Evolutionary conservation across 2,797 vertebrate species (phyloP), one percentile per base, ranked within the genome.

Genomic region (Neomorphus geoffroyi): DNA sequence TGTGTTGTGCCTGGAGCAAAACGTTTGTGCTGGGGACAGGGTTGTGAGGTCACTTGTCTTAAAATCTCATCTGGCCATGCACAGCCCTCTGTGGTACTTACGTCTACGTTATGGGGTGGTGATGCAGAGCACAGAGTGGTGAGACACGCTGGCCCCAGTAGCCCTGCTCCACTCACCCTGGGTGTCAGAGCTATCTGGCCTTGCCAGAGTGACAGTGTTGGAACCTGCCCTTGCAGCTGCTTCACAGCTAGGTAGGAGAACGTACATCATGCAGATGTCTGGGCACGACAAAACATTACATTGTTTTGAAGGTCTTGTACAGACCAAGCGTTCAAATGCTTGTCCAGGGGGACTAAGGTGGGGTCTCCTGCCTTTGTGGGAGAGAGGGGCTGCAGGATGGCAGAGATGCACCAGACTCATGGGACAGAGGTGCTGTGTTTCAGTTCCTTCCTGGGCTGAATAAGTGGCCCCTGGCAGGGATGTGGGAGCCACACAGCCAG

Each of bases 401-500:
- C 13, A 45, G 74, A 45, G 24, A 22, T 16, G 18, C 28, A 28
- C 6, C 46, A 24, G 26, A 10, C 19, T 67, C 1, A 0, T n/a
- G 24, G 33, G 18, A 16, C n/a, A 70, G 60, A 51, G 30, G 26
- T 64, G 5, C 51, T 1, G 5, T 14, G 53, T 32, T 80, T 54
- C 1, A 1, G 27, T 19, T 70, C 28, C 80, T 10, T 72, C 30
- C 15, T 54, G 2, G 2, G 11, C 24, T 41, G 28, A 33, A 24
- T 6, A 37, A 75, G 51, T 13, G 51, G n/a, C 66, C n/a, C 32
- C 43, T 1, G 4, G 18, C 10, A 43, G 84, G 56, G 18, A n/a
- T 4, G 11, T 11, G 50, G 46, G 41, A 79, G 46, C 21, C 0
- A 0, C 0, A 1, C 2, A 7, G 41, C 50, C 1, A 2, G 9